Base-by-base conservation (phyloP, 2,888 invertebrate genomes). In the Diarsia dahlii region DNA sequence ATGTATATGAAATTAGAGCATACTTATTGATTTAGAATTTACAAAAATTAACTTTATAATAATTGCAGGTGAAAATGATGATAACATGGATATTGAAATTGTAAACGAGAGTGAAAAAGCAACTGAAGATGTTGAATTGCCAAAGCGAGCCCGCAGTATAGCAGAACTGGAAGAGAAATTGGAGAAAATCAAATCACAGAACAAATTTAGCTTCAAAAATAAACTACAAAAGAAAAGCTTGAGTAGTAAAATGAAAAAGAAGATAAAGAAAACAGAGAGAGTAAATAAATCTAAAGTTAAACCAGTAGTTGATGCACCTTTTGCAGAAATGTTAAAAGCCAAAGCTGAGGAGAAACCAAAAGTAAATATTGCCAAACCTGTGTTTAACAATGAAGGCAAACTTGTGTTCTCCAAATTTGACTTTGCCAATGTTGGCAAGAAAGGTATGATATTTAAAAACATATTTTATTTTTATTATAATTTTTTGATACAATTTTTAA, bases 321-420 rank as follows among this genome's bases (percentile, higher is more conserved):
- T 90, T 63, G 77, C 88, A 58, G 89, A 89, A 68, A 78, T 88
- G 65, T 62, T 83, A 20, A 89, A 90, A 62, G 90, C 87, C 78
- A 88, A 80, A 80, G 80, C 54, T 62, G 89, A 85, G 93, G 95
- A 82, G 52, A 96, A 95, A 82, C 89, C 91, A 23, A 92, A 91
- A 82, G 90, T 95, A 9, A 95, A 97, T 86, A 92, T 95, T 68
- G 91, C 97, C 0, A 98, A 98, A 91, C 98, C 98, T n/a, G 97
- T 98, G 28, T 98, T 98, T 87, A 99, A 99, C 92, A 98, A 97
- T 87, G 98, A 98, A 82, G 98, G 98, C 3, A 98, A 99, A 95
- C 97, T 99, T 91, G 98, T 99, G 1, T 99, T 98, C 91, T 99
- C 99, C 9, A 99, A 99, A 95, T 98, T 99, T 94, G 99, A 99